phyloP scores from a whole-genome alignment of 2,888 invertebrate genomes.

The Oscheius onirici region DNA sequence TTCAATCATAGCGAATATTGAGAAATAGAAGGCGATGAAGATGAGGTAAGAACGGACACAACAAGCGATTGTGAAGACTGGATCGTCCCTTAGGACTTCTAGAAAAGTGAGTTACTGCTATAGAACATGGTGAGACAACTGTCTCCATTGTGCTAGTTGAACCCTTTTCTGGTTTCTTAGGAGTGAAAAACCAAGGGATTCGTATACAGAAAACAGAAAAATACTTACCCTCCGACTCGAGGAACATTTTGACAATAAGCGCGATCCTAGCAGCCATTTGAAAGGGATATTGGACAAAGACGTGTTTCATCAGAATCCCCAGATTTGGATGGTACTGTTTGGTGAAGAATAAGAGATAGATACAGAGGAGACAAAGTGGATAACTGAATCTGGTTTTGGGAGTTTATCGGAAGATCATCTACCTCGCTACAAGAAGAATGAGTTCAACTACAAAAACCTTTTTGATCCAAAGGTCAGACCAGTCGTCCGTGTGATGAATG shows the following conservation, averaged over 20 bases:
- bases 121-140: neutral
- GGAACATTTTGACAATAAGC: conserved; percentile 19
- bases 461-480: conserved; percentile 15
- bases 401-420: neutral
- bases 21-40: conserved; percentile 26
- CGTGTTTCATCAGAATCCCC: neutral
- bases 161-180: neutral
- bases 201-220: neutral
- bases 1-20: conserved; percentile 21
- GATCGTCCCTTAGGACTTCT: neutral
- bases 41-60: conserved; percentile 20
- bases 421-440: conserved; percentile 12
- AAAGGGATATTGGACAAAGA: conserved; percentile 9
- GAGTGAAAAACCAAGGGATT: neutral
- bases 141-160: neutral
- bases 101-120: neutral
- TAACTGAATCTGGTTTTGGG: conserved; percentile 18
- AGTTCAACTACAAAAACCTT: conserved; percentile 13
- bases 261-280: conserved; percentile 13
- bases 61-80: neutral
- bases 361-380: neutral
- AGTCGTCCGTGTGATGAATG: conserved; percentile 11
- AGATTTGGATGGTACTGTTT: conserved; percentile 27
- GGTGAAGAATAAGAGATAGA: conserved; percentile 12
- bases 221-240: neutral